phyloP scores from a whole-genome alignment of 1,140 invertebrate genomes.

The Vanessa tameamea region DNA sequence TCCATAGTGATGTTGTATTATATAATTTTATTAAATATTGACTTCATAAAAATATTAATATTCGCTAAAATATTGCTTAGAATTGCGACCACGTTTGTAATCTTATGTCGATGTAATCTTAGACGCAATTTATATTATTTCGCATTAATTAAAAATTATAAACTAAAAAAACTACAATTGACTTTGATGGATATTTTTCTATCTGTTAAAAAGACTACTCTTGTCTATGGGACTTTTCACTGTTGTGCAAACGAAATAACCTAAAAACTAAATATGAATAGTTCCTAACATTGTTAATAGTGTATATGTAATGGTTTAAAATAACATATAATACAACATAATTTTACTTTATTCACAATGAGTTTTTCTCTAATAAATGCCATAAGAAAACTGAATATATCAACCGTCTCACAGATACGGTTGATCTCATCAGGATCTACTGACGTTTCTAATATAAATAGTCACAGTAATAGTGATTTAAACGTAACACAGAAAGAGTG shows the following conservation, averaged over 20 bases:
- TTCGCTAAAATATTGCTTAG: too few relatives aligned
- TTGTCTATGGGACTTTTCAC: too few relatives aligned
- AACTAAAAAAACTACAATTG: too few relatives aligned
- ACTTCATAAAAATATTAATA: too few relatives aligned
- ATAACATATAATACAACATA: neutral
- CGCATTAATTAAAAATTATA: too few relatives aligned
- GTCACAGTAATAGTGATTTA: constrained; percentile 45
- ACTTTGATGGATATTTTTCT: too few relatives aligned
- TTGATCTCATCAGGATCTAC: constrained; percentile 44
- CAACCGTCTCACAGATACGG: constrained; percentile 54
- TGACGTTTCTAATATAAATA: constrained; percentile 32
- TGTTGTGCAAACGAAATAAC: neutral
- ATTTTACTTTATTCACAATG: constrained; percentile 42
- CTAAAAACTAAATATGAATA: neutral
- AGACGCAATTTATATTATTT: too few relatives aligned
- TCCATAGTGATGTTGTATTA: too few relatives aligned
- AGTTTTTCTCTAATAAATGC: constrained; percentile 62
- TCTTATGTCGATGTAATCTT: too few relatives aligned
- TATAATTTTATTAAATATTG: too few relatives aligned
- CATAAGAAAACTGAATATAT: constrained; percentile 62
- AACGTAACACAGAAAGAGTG: constrained; percentile 72
- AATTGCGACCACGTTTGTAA: too few relatives aligned
- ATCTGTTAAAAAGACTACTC: too few relatives aligned
- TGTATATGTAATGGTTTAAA: neutral
- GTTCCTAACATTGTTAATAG: neutral